Percentiles rank a stretch among this genome's conserved stretches.
phyloP scores from a whole-genome alignment of 2,113 vertebrate species.

The Strigops habroptila region DNA sequence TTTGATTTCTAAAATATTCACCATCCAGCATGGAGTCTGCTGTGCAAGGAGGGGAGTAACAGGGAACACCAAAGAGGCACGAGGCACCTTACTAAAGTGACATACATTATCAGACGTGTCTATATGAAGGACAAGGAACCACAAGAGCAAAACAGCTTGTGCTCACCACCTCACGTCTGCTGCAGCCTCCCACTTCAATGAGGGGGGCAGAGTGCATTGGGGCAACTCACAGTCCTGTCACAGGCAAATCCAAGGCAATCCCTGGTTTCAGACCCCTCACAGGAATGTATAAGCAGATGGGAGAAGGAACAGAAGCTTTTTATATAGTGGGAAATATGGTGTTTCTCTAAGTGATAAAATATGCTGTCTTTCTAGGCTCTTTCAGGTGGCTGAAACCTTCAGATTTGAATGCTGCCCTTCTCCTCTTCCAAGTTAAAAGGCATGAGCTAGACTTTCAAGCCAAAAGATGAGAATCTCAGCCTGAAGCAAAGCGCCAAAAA shows the following conservation, averaged over 20 bases:
- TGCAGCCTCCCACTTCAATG: background rate
- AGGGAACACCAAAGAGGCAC: background rate
- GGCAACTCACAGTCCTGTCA: background rate
- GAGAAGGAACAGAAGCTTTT: conserved; percentile 26
- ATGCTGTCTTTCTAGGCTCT: background rate
- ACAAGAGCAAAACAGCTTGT: background rate
- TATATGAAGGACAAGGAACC: background rate
- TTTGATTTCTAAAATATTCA: background rate
- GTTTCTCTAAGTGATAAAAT: conserved; percentile 25
- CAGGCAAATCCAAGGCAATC: background rate
- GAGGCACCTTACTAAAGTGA: background rate
- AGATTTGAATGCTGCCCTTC: background rate
- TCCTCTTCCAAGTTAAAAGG: conserved; percentile 35
- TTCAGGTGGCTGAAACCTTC: conserved; percentile 40
- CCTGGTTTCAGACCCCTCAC: background rate
- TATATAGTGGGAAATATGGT: background rate
- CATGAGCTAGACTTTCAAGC: conserved; percentile 25
- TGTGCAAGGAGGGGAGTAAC: background rate
- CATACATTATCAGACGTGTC: background rate
- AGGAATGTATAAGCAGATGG: background rate
- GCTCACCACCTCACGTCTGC: background rate
- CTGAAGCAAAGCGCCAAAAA: conserved; percentile 43
- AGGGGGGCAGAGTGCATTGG: background rate
- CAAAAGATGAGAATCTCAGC: conserved; percentile 52
- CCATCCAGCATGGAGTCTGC: background rate